A percentile compares a stretch with the other conserved stretches of the same genome.
phyloP scores from a whole-genome alignment of 2,113 vertebrate genomes.

The Halcyon malimbica region DNA sequence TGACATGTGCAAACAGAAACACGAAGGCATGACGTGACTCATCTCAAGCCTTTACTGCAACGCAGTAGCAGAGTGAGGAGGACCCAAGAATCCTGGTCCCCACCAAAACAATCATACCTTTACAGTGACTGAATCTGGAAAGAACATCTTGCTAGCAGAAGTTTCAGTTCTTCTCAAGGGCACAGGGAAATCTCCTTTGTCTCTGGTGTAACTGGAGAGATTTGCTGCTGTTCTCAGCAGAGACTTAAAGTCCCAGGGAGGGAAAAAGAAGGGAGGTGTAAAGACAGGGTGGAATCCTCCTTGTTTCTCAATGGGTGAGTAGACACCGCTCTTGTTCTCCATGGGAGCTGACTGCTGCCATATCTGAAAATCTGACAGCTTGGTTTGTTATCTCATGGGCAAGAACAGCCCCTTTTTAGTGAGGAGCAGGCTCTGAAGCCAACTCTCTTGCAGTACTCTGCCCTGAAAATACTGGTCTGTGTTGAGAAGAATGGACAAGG shows the following conservation, averaged over 20 bases:
- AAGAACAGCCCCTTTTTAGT: not conserved
- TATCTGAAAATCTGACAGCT: constrained; percentile 10
- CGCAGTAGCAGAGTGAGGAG: not conserved
- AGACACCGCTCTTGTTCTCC: not conserved
- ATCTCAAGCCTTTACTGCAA: not conserved
- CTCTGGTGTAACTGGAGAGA: not conserved
- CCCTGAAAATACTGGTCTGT: not conserved
- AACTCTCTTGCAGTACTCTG: not conserved
- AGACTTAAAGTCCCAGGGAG: not conserved
- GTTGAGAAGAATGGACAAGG: not conserved
- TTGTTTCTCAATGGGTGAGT: not conserved
- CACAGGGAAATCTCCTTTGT: not conserved
- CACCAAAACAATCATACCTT: not conserved
- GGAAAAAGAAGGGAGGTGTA: not conserved
- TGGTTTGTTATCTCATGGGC: not conserved
- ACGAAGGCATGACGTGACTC: not conserved
- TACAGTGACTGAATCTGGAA: not conserved
- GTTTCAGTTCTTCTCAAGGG: not conserved
- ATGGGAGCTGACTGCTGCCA: not conserved
- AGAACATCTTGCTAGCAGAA: not conserved
- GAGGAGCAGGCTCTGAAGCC: constrained; percentile 5
- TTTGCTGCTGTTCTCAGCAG: not conserved
- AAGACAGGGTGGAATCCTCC: not conserved
- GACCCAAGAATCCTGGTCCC: not conserved
- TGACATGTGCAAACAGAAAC: not conserved